Conservation (phyloP, 1,140 invertebrate genomes). For the Drosophila erecta region DNA sequence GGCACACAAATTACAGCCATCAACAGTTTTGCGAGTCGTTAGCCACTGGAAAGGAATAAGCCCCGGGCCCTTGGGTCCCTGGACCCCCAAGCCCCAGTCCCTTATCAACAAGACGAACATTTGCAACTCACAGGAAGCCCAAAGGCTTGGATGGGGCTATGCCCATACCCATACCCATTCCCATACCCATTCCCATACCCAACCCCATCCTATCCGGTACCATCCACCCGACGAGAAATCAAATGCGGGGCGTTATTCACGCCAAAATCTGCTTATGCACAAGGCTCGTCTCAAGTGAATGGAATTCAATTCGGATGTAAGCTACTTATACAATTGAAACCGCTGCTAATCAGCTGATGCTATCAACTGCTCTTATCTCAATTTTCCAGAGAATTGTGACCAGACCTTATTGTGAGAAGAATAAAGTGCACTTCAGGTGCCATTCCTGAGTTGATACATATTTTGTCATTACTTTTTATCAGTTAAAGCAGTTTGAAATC, state of each 20-base stretch:
- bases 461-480: background rate
- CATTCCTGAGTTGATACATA: too few relatives aligned
- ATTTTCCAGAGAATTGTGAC: slow-evolving; percentile 1
- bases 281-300: slow-evolving; percentile 1
- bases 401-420: too few relatives aligned
- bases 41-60: slow-evolving; percentile 41
- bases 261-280: slow-evolving; percentile 28
- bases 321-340: slow-evolving; percentile 19
- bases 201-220: too few relatives aligned
- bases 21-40: slow-evolving; percentile 67
- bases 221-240: slow-evolving; percentile 39
- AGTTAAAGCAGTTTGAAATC: too few relatives aligned
- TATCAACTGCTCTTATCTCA: slow-evolving; percentile 4
- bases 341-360: slow-evolving; percentile 14
- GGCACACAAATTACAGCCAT: slow-evolving; percentile 62
- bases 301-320: slow-evolving; percentile 13
- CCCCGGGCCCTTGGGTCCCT: slow-evolving; percentile 14
- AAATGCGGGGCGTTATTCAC: slow-evolving; percentile 4
- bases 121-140: slow-evolving; percentile 39
- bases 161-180: too few relatives aligned
- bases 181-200: too few relatives aligned
- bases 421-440: background rate
- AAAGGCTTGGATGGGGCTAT: slow-evolving; percentile 10
- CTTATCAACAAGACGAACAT: slow-evolving; percentile 53
- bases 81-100: slow-evolving; percentile 24